Conservation (phyloP, 2,797 vertebrate species). For the Podargus strigoides region DNA sequence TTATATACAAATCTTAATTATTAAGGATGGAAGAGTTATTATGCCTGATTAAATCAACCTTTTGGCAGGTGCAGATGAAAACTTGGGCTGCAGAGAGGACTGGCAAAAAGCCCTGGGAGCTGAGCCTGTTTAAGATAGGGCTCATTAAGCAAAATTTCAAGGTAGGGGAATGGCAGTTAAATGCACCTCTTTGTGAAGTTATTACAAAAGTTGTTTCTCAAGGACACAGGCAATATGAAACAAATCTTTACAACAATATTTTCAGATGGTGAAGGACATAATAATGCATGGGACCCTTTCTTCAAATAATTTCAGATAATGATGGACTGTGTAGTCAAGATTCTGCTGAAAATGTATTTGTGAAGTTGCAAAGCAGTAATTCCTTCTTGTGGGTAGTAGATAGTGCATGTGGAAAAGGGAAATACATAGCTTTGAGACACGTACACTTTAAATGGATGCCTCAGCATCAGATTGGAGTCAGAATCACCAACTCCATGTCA, state of each 20-base stretch:
- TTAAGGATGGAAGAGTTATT: background rate
- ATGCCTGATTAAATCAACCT: background rate
- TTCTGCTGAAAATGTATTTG: background rate
- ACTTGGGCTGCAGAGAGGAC: background rate
- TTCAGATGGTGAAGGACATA: background rate
- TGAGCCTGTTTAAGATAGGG: background rate
- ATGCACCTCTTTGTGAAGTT: background rate
- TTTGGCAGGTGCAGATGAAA: background rate
- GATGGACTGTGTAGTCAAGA: background rate
- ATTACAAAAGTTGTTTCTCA: background rate
- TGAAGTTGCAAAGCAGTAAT: background rate
- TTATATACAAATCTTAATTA: background rate
- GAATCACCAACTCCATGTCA: background rate
- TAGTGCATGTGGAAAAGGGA: background rate
- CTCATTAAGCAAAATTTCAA: constrained; percentile 36
- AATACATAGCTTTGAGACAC: background rate
- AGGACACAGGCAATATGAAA: background rate
- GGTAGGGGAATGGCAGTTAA: background rate
- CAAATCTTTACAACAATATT: background rate
- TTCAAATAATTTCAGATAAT: background rate
- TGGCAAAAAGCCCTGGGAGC: background rate
- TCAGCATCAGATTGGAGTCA: background rate
- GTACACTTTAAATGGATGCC: background rate
- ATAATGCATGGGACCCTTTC: background rate
- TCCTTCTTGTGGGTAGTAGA: background rate